Conservation (phyloP, 2,888 invertebrate species). For the Noctua comes region DNA sequence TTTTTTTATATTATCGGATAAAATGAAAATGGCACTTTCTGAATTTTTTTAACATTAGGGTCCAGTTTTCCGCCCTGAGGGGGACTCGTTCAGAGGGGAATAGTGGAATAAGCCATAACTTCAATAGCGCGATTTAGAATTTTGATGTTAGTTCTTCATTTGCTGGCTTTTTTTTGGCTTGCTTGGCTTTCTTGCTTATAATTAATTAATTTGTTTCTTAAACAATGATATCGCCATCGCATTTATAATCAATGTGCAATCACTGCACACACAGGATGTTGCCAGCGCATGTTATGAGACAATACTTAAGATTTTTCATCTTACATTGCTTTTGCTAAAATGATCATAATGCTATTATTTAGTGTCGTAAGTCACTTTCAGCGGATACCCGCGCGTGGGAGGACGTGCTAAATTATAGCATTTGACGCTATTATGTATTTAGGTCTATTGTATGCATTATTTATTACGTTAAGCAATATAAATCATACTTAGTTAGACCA, state of each 20-base stretch:
- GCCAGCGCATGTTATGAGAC: conserved; percentile 22
- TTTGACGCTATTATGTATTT: conserved; percentile 83
- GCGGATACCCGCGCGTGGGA: conserved; percentile 73
- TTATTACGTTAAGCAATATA: conserved; percentile 72
- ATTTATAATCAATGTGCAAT: conserved; percentile 18
- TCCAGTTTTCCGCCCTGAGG: too few relatives aligned
- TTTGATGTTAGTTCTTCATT: too few relatives aligned
- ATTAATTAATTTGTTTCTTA: neutral
- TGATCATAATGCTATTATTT: conserved; percentile 32
- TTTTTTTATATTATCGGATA: too few relatives aligned
- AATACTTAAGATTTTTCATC: conserved; percentile 33
- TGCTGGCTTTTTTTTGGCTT: too few relatives aligned
- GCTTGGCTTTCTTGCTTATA: neutral
- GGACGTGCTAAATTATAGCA: conserved; percentile 78
- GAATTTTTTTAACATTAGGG: too few relatives aligned
- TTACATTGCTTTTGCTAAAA: conserved; percentile 26
- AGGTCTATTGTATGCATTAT: conserved; percentile 81
- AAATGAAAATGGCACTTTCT: too few relatives aligned
- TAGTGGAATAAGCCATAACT: too few relatives aligned
- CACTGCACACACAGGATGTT: conserved; percentile 22
- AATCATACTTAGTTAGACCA: conserved; percentile 33
- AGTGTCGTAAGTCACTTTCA: conserved; percentile 50
- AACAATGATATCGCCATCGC: neutral
- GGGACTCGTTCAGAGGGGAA: too few relatives aligned
- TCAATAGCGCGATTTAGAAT: too few relatives aligned